These are phyloP conservation scores for Danio jaintianensis DNA, from an alignment of 2,797 vertebrate species.

Conservation along the genomic window DNA sequence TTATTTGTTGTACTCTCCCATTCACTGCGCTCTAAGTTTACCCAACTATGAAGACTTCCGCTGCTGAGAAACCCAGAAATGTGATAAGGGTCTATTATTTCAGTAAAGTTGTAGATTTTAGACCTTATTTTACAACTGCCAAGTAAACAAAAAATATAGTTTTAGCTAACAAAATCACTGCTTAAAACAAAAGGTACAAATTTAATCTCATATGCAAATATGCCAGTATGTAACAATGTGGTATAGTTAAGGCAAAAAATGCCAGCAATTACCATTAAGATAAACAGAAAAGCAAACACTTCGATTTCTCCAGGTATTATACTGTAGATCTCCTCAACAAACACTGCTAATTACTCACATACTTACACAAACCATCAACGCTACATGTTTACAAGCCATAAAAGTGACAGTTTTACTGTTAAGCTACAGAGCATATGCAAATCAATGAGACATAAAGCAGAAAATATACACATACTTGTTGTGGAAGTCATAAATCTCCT, in stretches of 20 bases:
- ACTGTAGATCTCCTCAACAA: neutral
- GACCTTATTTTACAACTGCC: neutral
- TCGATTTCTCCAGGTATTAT: neutral
- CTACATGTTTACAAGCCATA: neutral
- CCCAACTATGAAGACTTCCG: too few species aligned
- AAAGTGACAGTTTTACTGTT: neutral
- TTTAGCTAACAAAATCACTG: neutral
- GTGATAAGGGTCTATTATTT: too few species aligned
- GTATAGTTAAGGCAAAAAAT: neutral
- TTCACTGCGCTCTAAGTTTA: too few species aligned
- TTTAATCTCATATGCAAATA: neutral
- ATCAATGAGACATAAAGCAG: neutral
- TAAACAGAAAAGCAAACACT: neutral
- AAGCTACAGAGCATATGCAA: conserved; percentile 7
- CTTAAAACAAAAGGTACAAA: neutral
- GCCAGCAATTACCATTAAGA: neutral
- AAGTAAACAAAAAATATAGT: neutral
- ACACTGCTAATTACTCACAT: conserved; percentile 5
- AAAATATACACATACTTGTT: conserved; percentile 82
- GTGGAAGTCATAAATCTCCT: conserved; percentile 98
- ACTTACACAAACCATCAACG: neutral
- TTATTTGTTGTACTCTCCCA: too few species aligned
- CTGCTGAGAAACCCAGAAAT: too few species aligned
- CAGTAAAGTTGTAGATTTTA: too few species aligned
- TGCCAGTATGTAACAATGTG: neutral